Percentiles rank a stretch among this genome's conserved stretches.
Evolutionary conservation across 2,797 vertebrate species (phyloP).

Genomic region (Spinus pinus): DNA sequence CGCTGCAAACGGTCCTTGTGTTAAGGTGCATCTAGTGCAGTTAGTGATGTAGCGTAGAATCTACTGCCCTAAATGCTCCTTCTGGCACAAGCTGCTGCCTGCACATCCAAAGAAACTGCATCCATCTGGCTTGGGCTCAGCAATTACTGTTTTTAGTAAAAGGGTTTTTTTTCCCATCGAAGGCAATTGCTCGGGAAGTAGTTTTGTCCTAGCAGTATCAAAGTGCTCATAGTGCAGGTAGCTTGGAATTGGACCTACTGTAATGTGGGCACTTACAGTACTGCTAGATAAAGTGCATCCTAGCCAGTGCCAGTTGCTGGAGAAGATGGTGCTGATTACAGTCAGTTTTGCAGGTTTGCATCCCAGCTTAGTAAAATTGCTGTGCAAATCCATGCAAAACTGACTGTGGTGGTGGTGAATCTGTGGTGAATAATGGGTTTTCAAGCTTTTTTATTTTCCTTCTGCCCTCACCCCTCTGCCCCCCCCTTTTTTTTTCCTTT

Average conservation of each 20-base stretch:
- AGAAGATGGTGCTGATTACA: conserved; percentile 71
- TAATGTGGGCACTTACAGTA: conserved; percentile 96
- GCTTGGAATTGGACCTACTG: conserved; percentile 86
- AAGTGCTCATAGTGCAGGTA: conserved; percentile 99
- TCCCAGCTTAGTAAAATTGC: conserved; percentile 84
- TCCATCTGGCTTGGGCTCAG: not conserved
- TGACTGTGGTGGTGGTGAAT: conserved; percentile 79
- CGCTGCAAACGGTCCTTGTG: conserved; percentile 75
- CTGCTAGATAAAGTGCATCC: conserved; percentile 78
- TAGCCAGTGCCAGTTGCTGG: not conserved
- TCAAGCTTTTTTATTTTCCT: not conserved
- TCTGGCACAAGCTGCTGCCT: conserved; percentile 88
- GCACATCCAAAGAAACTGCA: not conserved
- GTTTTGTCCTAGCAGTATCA: conserved; percentile 84
- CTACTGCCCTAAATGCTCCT: conserved; percentile 99
- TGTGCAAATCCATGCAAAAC: conserved; percentile 99
- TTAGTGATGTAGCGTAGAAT: conserved; percentile 91
- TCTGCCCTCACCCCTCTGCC: fast-evolving
- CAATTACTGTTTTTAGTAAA: not conserved
- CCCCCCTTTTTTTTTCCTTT: fast-evolving
- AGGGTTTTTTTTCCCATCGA: not conserved
- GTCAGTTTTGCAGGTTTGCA: conserved; percentile 97
- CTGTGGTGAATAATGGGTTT: not conserved
- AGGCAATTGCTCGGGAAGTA: not conserved
- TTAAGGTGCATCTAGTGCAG: conserved; percentile 99